Conservation (phyloP, 2,797 vertebrate genomes). For the Pelodytes ibericus region DNA sequence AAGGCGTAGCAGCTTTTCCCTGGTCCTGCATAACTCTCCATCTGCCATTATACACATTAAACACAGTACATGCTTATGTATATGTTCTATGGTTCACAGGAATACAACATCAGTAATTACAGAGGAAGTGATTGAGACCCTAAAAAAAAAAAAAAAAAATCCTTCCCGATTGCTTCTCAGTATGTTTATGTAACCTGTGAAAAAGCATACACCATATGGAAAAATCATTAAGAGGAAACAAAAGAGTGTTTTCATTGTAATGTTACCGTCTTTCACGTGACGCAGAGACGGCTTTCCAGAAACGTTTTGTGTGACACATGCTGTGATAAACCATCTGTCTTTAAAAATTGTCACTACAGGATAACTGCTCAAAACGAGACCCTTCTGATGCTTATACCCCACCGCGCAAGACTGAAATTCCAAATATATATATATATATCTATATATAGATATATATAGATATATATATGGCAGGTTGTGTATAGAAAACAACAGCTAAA, state of each 20-base stretch:
- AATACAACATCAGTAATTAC: conserved; percentile 2
- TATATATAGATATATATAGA: too few relatives aligned
- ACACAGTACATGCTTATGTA: background rate
- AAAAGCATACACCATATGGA: conserved; percentile 44
- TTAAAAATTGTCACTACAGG: conserved; percentile 41
- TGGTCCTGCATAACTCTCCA: background rate
- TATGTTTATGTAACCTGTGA: conserved; percentile 32
- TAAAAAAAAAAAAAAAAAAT: background rate
- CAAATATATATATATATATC: too few relatives aligned
- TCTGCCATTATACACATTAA: background rate
- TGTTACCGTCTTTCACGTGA: conserved; percentile 26
- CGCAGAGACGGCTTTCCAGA: conserved; percentile 30
- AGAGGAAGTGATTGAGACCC: background rate
- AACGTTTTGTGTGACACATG: conserved; percentile 32
- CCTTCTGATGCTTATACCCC: conserved; percentile 33
- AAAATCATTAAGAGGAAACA: conserved; percentile 42
- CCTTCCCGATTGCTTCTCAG: conserved; percentile 10
- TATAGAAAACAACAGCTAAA: background rate
- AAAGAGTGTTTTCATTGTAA: conserved; percentile 42
- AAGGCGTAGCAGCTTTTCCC: background rate
- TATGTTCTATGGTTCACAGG: background rate
- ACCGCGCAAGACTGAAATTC: conserved; percentile 17
- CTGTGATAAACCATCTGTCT: conserved; percentile 55
- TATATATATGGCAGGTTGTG: background rate
- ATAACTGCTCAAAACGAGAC: conserved; percentile 32